Conservation (phyloP, 2,113 vertebrate genomes). For the Cromileptes altivelis region DNA sequence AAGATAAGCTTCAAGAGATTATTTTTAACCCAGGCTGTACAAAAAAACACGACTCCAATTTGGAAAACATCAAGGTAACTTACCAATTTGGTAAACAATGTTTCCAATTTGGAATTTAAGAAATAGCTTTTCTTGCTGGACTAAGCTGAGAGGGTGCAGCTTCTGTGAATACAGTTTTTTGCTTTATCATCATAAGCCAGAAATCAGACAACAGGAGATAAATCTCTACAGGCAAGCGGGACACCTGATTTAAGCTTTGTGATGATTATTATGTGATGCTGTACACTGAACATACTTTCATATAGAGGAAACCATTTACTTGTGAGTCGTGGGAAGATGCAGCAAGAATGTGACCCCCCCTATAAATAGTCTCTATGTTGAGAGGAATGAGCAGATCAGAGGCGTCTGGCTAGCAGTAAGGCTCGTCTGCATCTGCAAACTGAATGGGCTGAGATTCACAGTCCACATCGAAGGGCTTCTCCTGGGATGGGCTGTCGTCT, state of each 20-base stretch:
- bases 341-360: conserved; percentile 8
- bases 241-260: conserved; percentile 9
- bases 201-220: conserved; percentile 41
- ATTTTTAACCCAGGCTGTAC: conserved; percentile 59
- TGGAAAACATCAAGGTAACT: conserved; percentile 90
- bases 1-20: conserved; percentile 30
- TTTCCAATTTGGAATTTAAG: conserved; percentile 99
- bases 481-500: conserved; percentile 74
- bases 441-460: conserved; percentile 90
- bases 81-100: conserved; percentile 99
- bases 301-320: conserved; percentile 2
- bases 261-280: conserved; percentile 12
- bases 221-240: conserved; percentile 23
- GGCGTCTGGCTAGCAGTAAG: conserved; percentile 51
- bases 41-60: conserved; percentile 86
- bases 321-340: background rate
- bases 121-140: conserved; percentile 82
- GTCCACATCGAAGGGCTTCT: conserved; percentile 93
- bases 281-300: conserved; percentile 23
- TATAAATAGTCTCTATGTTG: background rate
- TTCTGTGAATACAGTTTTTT: conserved; percentile 27
- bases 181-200: conserved; percentile 19
- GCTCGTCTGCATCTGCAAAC: conserved; percentile 90
- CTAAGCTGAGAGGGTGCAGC: conserved; percentile 53
- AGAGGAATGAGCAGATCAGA: background rate